phyloP scores from a whole-genome alignment of 2,113 vertebrate species.

The Sialia sialis region DNA sequence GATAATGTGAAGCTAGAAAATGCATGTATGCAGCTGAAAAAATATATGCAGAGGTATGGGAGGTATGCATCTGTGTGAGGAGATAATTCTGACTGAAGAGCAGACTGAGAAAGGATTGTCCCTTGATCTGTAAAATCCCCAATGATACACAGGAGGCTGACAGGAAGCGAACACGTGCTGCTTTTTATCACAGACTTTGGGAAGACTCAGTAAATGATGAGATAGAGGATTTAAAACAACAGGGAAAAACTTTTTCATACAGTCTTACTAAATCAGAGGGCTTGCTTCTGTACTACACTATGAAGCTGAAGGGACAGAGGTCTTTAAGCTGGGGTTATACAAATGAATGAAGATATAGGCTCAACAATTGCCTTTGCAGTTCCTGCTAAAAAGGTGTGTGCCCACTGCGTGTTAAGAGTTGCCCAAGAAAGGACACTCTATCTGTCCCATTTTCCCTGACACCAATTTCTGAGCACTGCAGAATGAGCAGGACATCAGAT shows the following conservation, averaged over 20 bases:
- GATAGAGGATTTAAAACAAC: background rate
- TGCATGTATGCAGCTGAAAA: background rate
- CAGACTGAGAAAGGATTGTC: background rate
- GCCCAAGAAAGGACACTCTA: background rate
- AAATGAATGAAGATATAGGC: background rate
- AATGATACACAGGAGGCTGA: background rate
- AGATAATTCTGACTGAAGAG: background rate
- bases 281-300: background rate
- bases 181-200: background rate
- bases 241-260: background rate
- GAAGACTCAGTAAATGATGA: background rate
- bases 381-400: background rate
- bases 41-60: background rate
- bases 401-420: background rate
- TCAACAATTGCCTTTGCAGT: background rate
- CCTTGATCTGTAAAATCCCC: background rate
- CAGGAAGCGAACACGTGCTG: fast-evolving
- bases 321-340: background rate
- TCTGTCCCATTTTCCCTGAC: background rate
- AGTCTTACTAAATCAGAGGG: background rate
- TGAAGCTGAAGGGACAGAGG: background rate
- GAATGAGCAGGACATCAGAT: background rate
- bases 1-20: background rate
- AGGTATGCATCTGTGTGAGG: background rate
- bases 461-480: background rate